Percentiles rank a stretch among this genome's conserved stretches.
Conservation (phyloP, 2,888 invertebrate species). For the Apocheima hispidaria region DNA sequence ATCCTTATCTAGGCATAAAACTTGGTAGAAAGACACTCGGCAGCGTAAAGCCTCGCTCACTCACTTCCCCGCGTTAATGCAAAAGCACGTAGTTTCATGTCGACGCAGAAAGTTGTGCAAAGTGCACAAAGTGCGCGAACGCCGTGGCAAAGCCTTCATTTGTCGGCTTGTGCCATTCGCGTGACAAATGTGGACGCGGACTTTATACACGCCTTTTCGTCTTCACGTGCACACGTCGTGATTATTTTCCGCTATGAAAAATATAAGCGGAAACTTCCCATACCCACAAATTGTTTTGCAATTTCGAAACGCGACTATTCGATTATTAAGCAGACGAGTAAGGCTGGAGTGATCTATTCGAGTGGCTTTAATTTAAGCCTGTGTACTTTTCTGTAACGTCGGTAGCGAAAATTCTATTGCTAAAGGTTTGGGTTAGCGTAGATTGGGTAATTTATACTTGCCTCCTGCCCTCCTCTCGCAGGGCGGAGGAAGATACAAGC, state of each 20-base stretch:
- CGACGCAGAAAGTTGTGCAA: constrained; percentile 82
- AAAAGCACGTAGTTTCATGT: constrained; percentile 83
- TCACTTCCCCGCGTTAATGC: constrained; percentile 81
- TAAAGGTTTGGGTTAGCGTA: constrained; percentile 80
- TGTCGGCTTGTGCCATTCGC: constrained; percentile 84
- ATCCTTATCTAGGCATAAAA: constrained; percentile 78
- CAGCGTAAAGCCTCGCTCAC: constrained; percentile 72
- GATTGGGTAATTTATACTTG: constrained; percentile 85
- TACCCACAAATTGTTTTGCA: constrained; percentile 48
- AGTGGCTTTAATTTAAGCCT: constrained; percentile 73
- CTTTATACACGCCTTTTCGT: constrained; percentile 66
- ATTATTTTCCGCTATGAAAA: constrained; percentile 78
- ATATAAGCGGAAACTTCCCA: constrained; percentile 63
- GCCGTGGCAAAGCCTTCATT: constrained; percentile 84
- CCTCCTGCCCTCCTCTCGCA: constrained; percentile 66
- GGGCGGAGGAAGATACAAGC: constrained; percentile 67
- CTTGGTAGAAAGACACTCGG: constrained; percentile 77
- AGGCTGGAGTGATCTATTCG: constrained; percentile 64
- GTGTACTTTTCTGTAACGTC: constrained; percentile 76
- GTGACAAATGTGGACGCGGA: constrained; percentile 84
- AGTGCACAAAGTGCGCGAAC: constrained; percentile 84
- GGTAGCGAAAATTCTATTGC: constrained; percentile 79
- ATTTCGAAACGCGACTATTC: constrained; percentile 38
- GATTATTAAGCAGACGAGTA: constrained; percentile 45
- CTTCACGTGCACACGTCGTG: constrained; percentile 61